Evolutionary conservation across 2,797 vertebrate genomes (phyloP).

Genomic region (Protosalanx chinensis): DNA sequence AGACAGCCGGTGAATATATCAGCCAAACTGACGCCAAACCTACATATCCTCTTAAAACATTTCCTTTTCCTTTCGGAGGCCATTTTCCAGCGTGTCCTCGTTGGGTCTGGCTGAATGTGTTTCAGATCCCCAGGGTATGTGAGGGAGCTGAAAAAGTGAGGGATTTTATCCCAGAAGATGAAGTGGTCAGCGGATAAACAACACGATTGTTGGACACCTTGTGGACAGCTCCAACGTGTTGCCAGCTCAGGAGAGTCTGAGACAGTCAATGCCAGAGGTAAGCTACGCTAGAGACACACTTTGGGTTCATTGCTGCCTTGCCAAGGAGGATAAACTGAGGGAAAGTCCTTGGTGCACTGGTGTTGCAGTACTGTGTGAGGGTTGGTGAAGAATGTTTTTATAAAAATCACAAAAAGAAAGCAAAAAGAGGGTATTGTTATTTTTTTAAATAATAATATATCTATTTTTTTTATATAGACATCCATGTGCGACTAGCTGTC

Average conservation of each 20-base stretch:
- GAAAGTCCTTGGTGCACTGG: slow-evolving; percentile 46
- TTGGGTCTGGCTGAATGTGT: slow-evolving; percentile 46
- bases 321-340: slow-evolving; percentile 44
- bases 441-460: slow-evolving; percentile 36
- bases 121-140: slow-evolving; percentile 37
- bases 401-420: slow-evolving; percentile 6
- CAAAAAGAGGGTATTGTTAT: slow-evolving; percentile 26
- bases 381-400: slow-evolving; percentile 25
- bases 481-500: slow-evolving; percentile 58
- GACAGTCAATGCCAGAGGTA: slow-evolving; percentile 50
- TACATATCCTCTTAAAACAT: no score
- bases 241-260: slow-evolving; percentile 51
- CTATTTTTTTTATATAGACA: slow-evolving; percentile 43
- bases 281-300: slow-evolving; percentile 53
- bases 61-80: neutral
- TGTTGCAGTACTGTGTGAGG: slow-evolving; percentile 45
- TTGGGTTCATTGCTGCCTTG: slow-evolving; percentile 60
- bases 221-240: slow-evolving; percentile 44
- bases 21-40: slow-evolving; percentile 14
- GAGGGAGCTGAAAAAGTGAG: slow-evolving; percentile 49
- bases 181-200: slow-evolving; percentile 56
- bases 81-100: slow-evolving; percentile 7
- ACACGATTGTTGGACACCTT: slow-evolving; percentile 8
- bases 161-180: slow-evolving; percentile 63
- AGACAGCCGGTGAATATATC: slow-evolving; percentile 12